These are phyloP conservation scores for Centropus unirufus DNA, from an alignment of 2,113 vertebrate species.

Conservation along the genomic window DNA sequence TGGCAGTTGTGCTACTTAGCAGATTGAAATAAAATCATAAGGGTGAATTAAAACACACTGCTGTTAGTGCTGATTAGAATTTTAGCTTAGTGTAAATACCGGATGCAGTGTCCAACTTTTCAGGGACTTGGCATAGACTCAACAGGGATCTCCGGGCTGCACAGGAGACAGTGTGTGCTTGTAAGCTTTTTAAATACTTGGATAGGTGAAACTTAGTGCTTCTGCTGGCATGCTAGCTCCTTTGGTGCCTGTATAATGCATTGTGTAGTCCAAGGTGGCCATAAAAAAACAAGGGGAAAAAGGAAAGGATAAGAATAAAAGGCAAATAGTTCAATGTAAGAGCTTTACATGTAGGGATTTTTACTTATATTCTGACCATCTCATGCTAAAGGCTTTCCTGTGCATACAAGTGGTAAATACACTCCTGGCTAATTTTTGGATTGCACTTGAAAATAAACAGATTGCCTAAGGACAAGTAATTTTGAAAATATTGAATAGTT, in stretches of 20 bases:
- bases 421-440: not conserved
- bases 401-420: not conserved
- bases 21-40: constrained; percentile 87
- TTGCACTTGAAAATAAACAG: constrained; percentile 39
- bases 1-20: constrained; percentile 85
- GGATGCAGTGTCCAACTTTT: constrained; percentile 88
- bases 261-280: constrained; percentile 50
- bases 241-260: constrained; percentile 48
- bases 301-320: not conserved
- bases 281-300: not conserved
- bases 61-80: constrained; percentile 83
- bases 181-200: constrained; percentile 77
- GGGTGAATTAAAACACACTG: constrained; percentile 87
- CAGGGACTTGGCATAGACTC: constrained; percentile 82
- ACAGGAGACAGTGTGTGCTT: constrained; percentile 77
- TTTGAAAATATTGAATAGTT: constrained; percentile 19
- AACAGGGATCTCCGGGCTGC: constrained; percentile 80
- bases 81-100: constrained; percentile 86
- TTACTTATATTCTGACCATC: not conserved
- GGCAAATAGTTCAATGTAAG: not conserved
- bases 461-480: not conserved
- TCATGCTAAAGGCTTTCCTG: not conserved
- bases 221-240: constrained; percentile 47
- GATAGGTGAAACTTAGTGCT: constrained; percentile 72
- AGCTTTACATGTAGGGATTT: not conserved